Conservation (phyloP, 2,113 vertebrate species). For the Mus musculus region GRCm39 chr12:77386501-77387000, state of each 20-base stretch:
- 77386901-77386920: not conserved
- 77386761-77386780: not conserved
- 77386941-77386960: not conserved
- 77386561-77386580: not conserved
- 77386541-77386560: not conserved
- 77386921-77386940: not conserved
- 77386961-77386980: not conserved
- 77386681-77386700: not conserved
- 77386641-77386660: constrained; percentile 4
- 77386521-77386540: not conserved
- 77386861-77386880: not conserved
- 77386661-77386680: not conserved
- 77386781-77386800: not conserved
- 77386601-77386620: not conserved
- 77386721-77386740: not conserved
- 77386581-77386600: not conserved
- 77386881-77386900: not conserved
- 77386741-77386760: not conserved
- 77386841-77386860: not conserved
- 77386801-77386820: not conserved
- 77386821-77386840: not conserved
- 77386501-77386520: not conserved
- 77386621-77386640: not conserved
- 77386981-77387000: not conserved
- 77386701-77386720: not conserved